Base-by-base conservation (phyloP, 2,888 invertebrate species). In the Sinopyrophorus schimmeli region DNA sequence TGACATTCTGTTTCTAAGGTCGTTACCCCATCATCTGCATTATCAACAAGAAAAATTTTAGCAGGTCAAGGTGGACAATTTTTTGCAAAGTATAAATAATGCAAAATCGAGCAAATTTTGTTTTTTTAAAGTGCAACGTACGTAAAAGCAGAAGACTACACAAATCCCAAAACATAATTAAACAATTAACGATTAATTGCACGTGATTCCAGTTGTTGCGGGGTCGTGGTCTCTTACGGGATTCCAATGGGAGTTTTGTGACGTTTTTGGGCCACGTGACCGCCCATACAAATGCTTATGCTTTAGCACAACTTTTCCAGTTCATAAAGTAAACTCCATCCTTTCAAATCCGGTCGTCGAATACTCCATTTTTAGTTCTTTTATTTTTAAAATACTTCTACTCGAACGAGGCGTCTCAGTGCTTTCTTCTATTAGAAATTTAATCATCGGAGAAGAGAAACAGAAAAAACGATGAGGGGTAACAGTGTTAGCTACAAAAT, bases 231-330 rank as follows among this genome's bases (percentile, higher is more conserved):
- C 30, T n/a, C 37, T 49, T 43, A 34, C 43, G 43, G 49, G 49
- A 49, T 49, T 49, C 49, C 49, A 44, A 17, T 49, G 43, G 49
- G 24, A 43, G 30, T 28, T 23, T 31, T 23, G 24, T 49, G 43
- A 49, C 49, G 49, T 49, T 10, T 28, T n/a, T n/a, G n/a, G 20
- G 15, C 3, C 51, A 51, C 51, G 51, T 51, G 51, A 51, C 32
- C 31, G 24, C 11, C 31, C 26, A 37, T 51, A 51, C 51, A 51
- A 40, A 51, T 46, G 46, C 28, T 32, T 18, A 46, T 21, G 46
- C 30, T 47, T 51, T 51, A 32, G 46, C 42, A 41, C 46, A 32
- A 51, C 46, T 41, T 51, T 51, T 37, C 51, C 51, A 51, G 51
- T 51, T 51, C 38, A 40, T 39, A 43, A 38, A 32, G 32, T 42